These are phyloP conservation scores for Neocloeon triangulifer DNA, from an alignment of 1,140 invertebrate genomes.

Conservation along the genomic window DNA sequence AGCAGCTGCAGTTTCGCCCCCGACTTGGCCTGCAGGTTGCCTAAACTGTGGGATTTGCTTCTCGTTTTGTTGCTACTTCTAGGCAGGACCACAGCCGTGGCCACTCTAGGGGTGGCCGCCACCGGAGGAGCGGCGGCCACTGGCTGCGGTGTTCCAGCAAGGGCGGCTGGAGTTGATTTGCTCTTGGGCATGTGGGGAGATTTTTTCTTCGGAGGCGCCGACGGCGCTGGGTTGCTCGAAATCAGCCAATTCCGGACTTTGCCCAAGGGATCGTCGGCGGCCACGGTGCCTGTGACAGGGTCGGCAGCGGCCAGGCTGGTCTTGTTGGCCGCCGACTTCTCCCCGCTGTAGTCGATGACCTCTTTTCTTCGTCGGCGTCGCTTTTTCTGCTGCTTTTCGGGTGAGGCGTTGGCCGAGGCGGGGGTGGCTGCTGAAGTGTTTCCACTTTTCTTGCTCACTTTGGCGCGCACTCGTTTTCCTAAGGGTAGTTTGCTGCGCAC, in stretches of 20 bases:
- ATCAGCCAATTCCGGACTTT: slow-evolving; percentile 69
- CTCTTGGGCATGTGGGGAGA: slow-evolving; percentile 6
- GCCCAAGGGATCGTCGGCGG: slow-evolving; percentile 42
- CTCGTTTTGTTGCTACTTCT: slow-evolving; percentile 15
- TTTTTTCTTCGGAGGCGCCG: slow-evolving; percentile 2
- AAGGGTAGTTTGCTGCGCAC: slow-evolving; percentile 48
- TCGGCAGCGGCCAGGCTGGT: slow-evolving; percentile 14
- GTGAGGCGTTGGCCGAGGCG: not conserved
- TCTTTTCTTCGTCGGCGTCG: slow-evolving; percentile 30
- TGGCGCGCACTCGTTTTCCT: slow-evolving; percentile 39
- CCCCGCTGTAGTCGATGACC: slow-evolving; percentile 54
- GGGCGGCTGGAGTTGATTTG: slow-evolving; percentile 8
- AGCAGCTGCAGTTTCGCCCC: slow-evolving; percentile 56
- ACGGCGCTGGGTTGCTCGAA: slow-evolving; percentile 30
- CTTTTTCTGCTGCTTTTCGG: not conserved
- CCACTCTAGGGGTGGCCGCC: too few relatives aligned
- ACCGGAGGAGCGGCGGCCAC: slow-evolving; percentile 12
- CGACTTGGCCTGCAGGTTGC: slow-evolving; percentile 21
- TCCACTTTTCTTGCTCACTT: slow-evolving; percentile 15
- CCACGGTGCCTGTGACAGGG: slow-evolving; percentile 2
- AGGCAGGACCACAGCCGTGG: slow-evolving; percentile 17
- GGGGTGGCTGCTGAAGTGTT: slow-evolving; percentile 1
- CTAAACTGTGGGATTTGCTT: slow-evolving; percentile 18
- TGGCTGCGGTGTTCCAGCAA: too few relatives aligned
- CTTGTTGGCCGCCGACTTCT: slow-evolving; percentile 11